Percentiles rank a stretch among this genome's conserved stretches.
These are phyloP conservation scores for Mustelus asterias DNA, from an alignment of 2,113 vertebrate genomes.

Conservation along the genomic window DNA sequence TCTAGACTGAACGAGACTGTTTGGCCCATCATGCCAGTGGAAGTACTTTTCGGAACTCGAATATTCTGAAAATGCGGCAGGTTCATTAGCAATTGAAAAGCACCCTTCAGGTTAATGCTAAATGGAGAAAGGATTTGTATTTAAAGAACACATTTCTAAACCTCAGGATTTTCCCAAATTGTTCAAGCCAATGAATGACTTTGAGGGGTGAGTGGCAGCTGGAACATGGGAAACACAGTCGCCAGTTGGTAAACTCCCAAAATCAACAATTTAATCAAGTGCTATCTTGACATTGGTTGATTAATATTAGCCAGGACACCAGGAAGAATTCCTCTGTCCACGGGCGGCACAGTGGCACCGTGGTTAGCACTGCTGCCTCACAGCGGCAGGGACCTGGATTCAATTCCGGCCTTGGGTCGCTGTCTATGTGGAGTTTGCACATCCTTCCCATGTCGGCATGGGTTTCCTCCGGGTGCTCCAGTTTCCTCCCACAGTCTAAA, in stretches of 20 bases:
- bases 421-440: no score
- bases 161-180: neutral
- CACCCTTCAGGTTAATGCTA: neutral
- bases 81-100: neutral
- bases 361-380: no score
- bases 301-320: neutral
- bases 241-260: neutral
- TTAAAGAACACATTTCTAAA: neutral
- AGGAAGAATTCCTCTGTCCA: neutral
- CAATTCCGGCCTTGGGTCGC: no score
- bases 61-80: neutral
- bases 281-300: neutral
- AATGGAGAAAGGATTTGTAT: neutral
- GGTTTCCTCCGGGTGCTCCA: no score
- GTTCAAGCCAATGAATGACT: neutral
- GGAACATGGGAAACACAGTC: neutral
- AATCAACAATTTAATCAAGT: neutral
- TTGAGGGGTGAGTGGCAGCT: neutral
- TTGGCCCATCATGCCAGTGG: no score
- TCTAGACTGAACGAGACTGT: no score
- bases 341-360: no score
- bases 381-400: no score
- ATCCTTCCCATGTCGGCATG: no score
- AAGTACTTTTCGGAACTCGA: neutral
- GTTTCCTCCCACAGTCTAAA: no score